A percentile compares a stretch with the other conserved stretches of the same genome.
phyloP scores from a whole-genome alignment of 2,888 invertebrate species.

The Hirudinaria manillensis region DNA sequence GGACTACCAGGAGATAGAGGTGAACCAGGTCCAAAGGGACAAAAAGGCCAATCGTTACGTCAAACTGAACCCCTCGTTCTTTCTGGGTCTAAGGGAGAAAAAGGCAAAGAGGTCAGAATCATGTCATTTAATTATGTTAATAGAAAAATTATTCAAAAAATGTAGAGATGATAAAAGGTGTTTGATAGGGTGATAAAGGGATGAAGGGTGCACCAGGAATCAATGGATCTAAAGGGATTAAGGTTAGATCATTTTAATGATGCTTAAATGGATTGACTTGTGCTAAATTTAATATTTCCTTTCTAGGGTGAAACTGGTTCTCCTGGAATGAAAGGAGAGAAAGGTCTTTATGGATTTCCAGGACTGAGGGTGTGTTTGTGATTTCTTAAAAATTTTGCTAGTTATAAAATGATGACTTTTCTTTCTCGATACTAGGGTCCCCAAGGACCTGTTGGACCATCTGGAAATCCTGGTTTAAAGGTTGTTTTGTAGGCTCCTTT shows the following conservation, averaged over 20 bases:
- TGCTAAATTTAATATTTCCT: conserved; percentile 20
- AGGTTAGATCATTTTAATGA: no score
- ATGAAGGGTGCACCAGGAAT: not conserved
- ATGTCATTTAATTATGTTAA: not conserved
- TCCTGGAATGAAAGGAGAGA: conserved; percentile 40
- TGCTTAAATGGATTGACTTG: no score
- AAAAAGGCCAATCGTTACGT: not conserved
- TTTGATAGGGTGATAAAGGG: not conserved
- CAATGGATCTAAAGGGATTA: not conserved
- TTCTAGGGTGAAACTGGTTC: conserved; percentile 31
- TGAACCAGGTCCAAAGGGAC: conserved; percentile 24
- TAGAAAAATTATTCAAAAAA: no score
- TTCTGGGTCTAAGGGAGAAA: no score
- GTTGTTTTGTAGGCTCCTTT: not conserved
- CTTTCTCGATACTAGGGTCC: conserved; percentile 30
- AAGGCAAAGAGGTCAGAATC: not conserved
- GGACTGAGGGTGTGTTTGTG: conserved; percentile 38
- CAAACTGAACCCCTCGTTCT: not conserved
- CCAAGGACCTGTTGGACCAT: conserved; percentile 35
- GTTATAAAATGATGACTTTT: not conserved
- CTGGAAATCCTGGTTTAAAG: conserved; percentile 35
- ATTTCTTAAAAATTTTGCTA: conserved; percentile 10
- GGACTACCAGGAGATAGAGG: not conserved
- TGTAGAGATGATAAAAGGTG: no score
- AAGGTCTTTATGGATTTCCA: conserved; percentile 40